Conservation (phyloP, 2,797 vertebrate genomes). For the Parauchenoglanis punctatus region DNA sequence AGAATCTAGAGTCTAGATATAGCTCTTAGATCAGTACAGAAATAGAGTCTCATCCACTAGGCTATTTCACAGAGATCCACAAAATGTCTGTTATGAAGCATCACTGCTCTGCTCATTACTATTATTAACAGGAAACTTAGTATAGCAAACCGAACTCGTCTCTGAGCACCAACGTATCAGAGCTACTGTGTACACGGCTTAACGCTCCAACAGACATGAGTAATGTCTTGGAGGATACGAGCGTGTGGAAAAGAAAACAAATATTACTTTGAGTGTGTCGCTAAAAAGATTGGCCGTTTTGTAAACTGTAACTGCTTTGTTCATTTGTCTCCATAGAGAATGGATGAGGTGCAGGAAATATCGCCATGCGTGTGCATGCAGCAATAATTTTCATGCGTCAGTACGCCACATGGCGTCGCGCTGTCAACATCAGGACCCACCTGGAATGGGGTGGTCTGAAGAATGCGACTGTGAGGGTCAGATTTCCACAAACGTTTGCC, state of each 20-base stretch:
- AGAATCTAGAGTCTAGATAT: constrained; percentile 11
- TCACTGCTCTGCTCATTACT: neutral
- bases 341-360: neutral
- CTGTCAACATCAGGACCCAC: too few relatives aligned
- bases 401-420: too few relatives aligned
- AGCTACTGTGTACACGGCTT: neutral
- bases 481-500: too few relatives aligned
- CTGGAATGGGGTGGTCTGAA: too few relatives aligned
- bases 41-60: constrained; percentile 6
- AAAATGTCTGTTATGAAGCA: constrained; percentile 7
- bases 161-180: neutral
- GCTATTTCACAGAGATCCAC: constrained; percentile 24
- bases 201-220: neutral
- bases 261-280: neutral
- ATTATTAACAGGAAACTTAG: constrained; percentile 14
- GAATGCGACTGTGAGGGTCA: too few relatives aligned
- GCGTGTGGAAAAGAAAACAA: neutral
- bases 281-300: neutral
- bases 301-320: neutral
- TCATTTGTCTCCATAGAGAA: neutral
- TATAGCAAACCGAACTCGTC: neutral
- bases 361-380: too few relatives aligned
- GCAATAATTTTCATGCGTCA: too few relatives aligned
- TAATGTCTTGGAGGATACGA: neutral
- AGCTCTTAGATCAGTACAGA: neutral